phyloP scores from a whole-genome alignment of 2,797 vertebrate genomes.

The Anableps anableps region DNA sequence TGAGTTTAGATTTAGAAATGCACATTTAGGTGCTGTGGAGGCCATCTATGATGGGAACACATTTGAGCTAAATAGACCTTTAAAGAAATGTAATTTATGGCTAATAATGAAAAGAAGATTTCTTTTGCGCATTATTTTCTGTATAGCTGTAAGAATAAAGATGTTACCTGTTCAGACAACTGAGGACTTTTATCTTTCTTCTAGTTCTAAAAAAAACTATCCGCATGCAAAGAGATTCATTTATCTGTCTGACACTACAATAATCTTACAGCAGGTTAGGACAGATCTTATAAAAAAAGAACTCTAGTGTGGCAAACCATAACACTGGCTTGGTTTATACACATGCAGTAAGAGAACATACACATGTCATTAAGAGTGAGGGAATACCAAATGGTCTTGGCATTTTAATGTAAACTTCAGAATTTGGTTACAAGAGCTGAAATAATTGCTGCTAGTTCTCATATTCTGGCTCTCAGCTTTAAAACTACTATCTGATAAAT shows the following conservation, averaged over 20 bases:
- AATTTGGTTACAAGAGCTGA: constrained; percentile 51
- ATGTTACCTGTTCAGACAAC: constrained; percentile 14
- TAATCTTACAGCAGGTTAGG: constrained; percentile 36
- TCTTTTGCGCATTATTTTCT: constrained; percentile 8
- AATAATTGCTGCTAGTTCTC: constrained; percentile 34
- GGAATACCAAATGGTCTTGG: constrained; percentile 54
- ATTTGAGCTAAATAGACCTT: constrained; percentile 19
- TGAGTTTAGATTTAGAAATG: constrained; percentile 1
- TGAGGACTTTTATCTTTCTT: constrained; percentile 18
- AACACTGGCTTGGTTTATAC: constrained; percentile 30
- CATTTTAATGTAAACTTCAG: constrained; percentile 65
- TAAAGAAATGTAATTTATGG: constrained; percentile 17
- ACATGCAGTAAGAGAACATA: constrained; percentile 41
- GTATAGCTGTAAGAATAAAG: constrained; percentile 18
- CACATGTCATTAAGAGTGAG: constrained; percentile 32
- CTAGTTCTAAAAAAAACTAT: constrained; percentile 50
- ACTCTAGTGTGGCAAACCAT: constrained; percentile 38
- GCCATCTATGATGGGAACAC: constrained; percentile 15
- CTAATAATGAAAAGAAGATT: constrained; percentile 11
- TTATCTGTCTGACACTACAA: constrained; percentile 45
- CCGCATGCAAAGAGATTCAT: constrained; percentile 59
- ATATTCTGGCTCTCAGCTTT: constrained; percentile 46
- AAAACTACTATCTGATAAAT: constrained; percentile 46
- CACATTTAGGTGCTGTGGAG: constrained; percentile 18
- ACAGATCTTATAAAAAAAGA: constrained; percentile 35